Conservation (phyloP, 2,888 invertebrate species). For the Ryuthela nishihirai region DNA sequence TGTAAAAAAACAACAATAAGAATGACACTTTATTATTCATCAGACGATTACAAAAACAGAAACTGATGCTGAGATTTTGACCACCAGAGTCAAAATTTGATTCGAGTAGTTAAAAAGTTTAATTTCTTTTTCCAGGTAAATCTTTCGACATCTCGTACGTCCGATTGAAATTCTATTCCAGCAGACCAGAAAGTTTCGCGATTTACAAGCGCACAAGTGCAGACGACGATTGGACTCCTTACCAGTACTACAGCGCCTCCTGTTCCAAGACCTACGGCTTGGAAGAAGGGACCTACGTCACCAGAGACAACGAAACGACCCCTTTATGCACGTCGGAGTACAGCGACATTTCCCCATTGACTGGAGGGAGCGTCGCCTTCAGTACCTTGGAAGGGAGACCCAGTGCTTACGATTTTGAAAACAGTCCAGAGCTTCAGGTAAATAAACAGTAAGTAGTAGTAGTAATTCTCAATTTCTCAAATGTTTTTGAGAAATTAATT, state of each 20-base stretch:
- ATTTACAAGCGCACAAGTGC: conserved; percentile 79
- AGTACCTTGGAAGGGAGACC: conserved; percentile 92
- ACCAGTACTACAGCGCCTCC: conserved; percentile 87
- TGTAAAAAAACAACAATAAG: neutral
- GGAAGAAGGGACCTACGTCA: conserved; percentile 70
- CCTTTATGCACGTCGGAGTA: conserved; percentile 97
- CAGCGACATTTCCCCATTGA: conserved; percentile 93
- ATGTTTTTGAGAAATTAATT: neutral
- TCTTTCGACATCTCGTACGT: conserved; percentile 97
- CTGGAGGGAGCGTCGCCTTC: conserved; percentile 95
- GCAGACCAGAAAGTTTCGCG: conserved; percentile 94
- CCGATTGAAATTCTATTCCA: conserved; percentile 87
- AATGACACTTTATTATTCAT: neutral
- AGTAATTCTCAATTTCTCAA: neutral
- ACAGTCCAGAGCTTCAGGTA: conserved; percentile 84
- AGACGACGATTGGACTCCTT: conserved; percentile 75
- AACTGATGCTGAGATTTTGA: no score
- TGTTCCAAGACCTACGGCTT: conserved; percentile 88
- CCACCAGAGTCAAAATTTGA: neutral
- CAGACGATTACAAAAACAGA: no score
- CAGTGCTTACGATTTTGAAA: conserved; percentile 86
- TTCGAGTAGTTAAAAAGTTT: no score
- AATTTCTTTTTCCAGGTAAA: conserved; percentile 66
- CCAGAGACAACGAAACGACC: conserved; percentile 76
- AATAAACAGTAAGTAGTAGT: conserved; percentile 34